These are phyloP conservation scores for Sarcophaga carnaria DNA, from an alignment of 2,888 invertebrate genomes.

Conservation along the genomic window DNA sequence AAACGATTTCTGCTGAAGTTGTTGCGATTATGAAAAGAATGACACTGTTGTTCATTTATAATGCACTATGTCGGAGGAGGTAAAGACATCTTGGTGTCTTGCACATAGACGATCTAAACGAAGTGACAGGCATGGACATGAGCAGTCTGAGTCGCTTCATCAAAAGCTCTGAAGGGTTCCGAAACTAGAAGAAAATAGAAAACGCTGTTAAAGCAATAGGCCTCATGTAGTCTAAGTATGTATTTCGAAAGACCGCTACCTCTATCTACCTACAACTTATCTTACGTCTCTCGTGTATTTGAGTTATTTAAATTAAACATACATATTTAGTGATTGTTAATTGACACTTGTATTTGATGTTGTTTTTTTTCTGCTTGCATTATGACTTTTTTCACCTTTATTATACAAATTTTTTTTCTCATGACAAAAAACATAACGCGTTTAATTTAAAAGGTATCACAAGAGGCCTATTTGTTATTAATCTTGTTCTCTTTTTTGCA, in stretches of 20 bases:
- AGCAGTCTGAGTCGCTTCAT: too few relatives aligned
- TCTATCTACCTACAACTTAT: neutral
- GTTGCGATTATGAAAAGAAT: too few relatives aligned
- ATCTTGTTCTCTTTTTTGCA: constrained; percentile 55
- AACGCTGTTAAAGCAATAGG: too few relatives aligned
- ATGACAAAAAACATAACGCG: constrained; percentile 34
- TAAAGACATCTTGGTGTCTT: too few relatives aligned
- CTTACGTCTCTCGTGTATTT: constrained; percentile 2
- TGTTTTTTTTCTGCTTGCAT: neutral
- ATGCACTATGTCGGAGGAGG: too few relatives aligned
- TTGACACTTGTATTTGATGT: constrained; percentile 53
- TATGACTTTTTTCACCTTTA: constrained; percentile 22
- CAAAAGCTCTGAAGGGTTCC: too few relatives aligned
- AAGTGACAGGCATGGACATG: too few relatives aligned
- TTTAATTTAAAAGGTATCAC: constrained; percentile 68
- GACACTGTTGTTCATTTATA: too few relatives aligned
- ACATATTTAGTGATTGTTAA: constrained; percentile 66
- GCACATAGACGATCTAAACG: too few relatives aligned
- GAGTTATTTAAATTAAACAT: constrained; percentile 60
- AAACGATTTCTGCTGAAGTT: too few relatives aligned
- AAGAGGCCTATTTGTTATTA: constrained; percentile 65
- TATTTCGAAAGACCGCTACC: neutral
- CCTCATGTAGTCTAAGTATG: too few relatives aligned
- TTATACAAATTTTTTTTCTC: constrained; percentile 31
- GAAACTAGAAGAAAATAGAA: too few relatives aligned